Base-by-base conservation (phyloP, 2,113 vertebrate species). In the Meleagris gallopavo region DNA sequence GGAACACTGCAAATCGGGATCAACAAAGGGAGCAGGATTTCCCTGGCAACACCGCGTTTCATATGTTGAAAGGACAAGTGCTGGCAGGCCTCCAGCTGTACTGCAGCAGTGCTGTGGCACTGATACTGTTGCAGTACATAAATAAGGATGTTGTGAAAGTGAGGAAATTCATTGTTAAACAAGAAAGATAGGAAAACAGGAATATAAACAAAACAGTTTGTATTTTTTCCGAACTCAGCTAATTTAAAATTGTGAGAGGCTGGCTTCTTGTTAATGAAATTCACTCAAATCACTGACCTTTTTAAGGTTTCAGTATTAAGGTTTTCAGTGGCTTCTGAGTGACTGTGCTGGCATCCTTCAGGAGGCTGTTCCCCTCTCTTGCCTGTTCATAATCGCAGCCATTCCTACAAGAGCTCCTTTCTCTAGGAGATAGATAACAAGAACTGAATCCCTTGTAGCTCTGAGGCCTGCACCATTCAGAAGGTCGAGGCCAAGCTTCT, bases 11-110 rank as follows among this genome's bases (percentile, higher is more conserved):
- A 87, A 85, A 80, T 95, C 75, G 75, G 86, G 84, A 94, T 25
- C 76, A 86, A 20, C 79, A 80, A 71, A 93, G 89, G 79, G 83
- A 84, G 60, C 61, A 80, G 85, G 96, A 94, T 94, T 95, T 96
- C 95, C 88, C 74, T 88, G 70, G 95, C 90, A 95, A 66, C 83
- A 40, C 76, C 36, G 87, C 60, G 43, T 70, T 76, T 86, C 65
- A 46, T 94, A 73, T 96, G 83, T 92, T 52, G 74, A 93, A 92
- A 52, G 0, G 43, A 91, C 77, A 75, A 90, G 43, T n/a, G 78
- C 88, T 96, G 83, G 92, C 97, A 87, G 74, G 43, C 64, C 79
- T 94, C 89, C 96, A 95, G 88, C 90, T n/a, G 62, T 58, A 94
- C 80, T 88, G 94, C 91, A 91, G 92, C 80, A 94, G 17, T 73